phyloP scores from a whole-genome alignment of 2,797 vertebrate species.

The Tragopan temminckii region DNA sequence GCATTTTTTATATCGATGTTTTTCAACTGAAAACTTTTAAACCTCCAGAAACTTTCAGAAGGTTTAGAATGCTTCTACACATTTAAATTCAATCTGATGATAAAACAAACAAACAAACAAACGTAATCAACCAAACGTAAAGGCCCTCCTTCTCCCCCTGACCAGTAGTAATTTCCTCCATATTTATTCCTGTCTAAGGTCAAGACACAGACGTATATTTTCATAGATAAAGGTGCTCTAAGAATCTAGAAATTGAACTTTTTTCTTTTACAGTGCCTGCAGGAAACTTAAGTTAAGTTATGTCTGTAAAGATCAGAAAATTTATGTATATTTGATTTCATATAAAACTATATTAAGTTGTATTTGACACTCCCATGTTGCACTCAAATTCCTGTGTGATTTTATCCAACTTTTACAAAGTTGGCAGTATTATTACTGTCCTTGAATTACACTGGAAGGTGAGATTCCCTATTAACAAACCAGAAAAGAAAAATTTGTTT shows the following conservation, averaged over 20 bases:
- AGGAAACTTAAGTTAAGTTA: neutral
- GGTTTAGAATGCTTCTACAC: neutral
- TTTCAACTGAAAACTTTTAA: neutral
- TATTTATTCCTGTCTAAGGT: neutral
- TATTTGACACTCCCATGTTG: accelerated
- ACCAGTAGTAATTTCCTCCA: neutral
- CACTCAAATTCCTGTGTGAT: neutral
- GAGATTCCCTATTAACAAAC: neutral
- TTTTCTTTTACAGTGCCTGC: accelerated
- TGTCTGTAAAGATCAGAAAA: neutral
- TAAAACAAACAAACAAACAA: neutral
- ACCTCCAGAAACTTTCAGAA: neutral
- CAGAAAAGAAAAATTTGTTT: neutral
- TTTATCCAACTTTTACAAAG: neutral
- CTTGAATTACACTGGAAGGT: neutral
- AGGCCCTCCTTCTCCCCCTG: neutral
- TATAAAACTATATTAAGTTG: neutral
- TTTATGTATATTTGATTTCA: neutral
- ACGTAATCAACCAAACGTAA: neutral
- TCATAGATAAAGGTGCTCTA: neutral
- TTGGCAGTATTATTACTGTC: accelerated
- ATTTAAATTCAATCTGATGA: neutral
- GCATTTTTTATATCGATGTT: neutral
- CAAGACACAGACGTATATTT: neutral
- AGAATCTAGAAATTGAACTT: neutral